Conservation (phyloP, 2,113 vertebrate genomes). For the Toxotes chatareus region DNA sequence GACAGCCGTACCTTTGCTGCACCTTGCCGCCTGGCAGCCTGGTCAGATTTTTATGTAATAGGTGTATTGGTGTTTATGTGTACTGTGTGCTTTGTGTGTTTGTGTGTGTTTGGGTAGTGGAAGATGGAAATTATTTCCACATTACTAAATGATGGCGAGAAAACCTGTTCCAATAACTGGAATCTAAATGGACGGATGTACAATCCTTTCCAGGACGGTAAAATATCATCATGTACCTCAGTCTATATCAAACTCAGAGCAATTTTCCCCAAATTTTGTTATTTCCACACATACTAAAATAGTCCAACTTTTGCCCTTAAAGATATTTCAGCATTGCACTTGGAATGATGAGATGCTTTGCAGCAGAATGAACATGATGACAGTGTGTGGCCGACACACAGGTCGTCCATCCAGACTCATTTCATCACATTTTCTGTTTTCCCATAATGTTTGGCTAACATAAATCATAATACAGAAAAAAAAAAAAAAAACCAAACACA, state of each 20-base stretch:
- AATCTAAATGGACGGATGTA: constrained; percentile 35
- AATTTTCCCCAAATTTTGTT: constrained; percentile 43
- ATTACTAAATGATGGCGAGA: constrained; percentile 34
- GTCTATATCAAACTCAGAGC: constrained; percentile 3
- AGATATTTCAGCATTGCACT: constrained; percentile 41
- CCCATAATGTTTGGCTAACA: constrained; percentile 28
- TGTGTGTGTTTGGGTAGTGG: background rate
- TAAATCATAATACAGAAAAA: constrained; percentile 16
- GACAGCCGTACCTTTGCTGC: constrained; percentile 8
- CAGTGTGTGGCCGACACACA: constrained; percentile 15
- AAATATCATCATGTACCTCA: constrained; percentile 31
- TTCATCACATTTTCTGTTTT: constrained; percentile 54
- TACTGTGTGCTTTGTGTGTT: too few relatives aligned
- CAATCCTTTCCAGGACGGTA: constrained; percentile 30
- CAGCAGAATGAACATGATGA: constrained; percentile 27
- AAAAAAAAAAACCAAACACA: constrained; percentile 17
- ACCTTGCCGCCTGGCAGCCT: background rate
- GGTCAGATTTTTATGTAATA: background rate
- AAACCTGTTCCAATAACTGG: constrained; percentile 25
- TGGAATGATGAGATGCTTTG: constrained; percentile 46
- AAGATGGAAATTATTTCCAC: constrained; percentile 20
- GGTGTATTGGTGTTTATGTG: background rate
- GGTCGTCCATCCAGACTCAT: constrained; percentile 54
- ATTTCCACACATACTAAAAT: constrained; percentile 36
- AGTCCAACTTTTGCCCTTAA: constrained; percentile 49